A percentile compares a stretch with the other conserved stretches of the same genome.
phyloP scores from a whole-genome alignment of 2,797 vertebrate species.

The Crenichthys baileyi region DNA sequence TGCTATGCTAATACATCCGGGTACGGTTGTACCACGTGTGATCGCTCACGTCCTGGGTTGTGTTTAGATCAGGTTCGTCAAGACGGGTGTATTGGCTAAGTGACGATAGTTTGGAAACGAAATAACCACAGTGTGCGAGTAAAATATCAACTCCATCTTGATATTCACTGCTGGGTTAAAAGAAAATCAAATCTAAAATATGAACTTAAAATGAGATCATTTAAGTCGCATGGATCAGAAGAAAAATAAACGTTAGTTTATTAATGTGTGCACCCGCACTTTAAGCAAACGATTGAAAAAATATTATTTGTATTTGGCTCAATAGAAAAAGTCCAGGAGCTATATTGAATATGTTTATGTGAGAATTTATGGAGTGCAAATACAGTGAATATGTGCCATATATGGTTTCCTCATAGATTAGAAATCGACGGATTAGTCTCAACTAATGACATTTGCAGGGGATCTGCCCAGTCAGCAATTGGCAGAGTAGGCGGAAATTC shows the following conservation, averaged over 20 bases:
- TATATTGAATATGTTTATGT: not conserved
- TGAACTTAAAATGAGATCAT: not conserved
- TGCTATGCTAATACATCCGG: constrained; percentile 69
- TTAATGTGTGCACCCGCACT: not conserved
- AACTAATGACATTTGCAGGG: not conserved
- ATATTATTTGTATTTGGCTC: not conserved
- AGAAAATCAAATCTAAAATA: too few relatives aligned
- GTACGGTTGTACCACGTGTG: constrained; percentile 78
- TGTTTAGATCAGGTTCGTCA: constrained; percentile 4
- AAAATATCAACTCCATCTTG: too few relatives aligned
- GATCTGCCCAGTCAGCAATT: not conserved
- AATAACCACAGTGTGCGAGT: not conserved
- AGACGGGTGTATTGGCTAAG: not conserved
- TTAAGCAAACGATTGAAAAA: not conserved
- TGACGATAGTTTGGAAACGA: not conserved
- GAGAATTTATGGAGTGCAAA: too few relatives aligned
- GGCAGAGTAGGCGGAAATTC: not conserved
- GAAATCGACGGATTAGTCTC: not conserved
- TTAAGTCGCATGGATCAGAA: not conserved
- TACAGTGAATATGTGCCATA: not conserved
- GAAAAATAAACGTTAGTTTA: not conserved
- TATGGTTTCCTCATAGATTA: not conserved
- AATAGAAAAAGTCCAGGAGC: not conserved
- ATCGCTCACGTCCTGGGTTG: constrained; percentile 22
- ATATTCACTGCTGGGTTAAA: not conserved